Evolutionary conservation across 2,113 vertebrate species (phyloP).

Genomic region (Pygoscelis adeliae): DNA sequence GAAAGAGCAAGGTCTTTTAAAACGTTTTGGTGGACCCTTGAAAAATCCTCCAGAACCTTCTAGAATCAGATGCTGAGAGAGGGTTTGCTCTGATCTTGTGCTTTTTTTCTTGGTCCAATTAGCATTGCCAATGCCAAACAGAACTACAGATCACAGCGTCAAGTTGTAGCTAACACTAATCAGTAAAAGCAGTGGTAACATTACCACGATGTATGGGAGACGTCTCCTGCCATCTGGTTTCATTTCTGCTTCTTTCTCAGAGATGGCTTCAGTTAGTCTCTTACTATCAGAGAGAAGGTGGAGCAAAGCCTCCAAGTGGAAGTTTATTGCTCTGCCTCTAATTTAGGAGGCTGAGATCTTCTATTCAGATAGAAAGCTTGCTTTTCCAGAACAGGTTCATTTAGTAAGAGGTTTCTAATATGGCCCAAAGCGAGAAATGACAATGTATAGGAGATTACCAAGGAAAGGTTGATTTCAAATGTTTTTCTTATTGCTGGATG

Average conservation of each 20-base stretch:
- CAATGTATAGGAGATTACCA: not conserved
- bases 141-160: not conserved
- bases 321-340: not conserved
- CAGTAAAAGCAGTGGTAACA: not conserved
- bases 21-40: not conserved
- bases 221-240: not conserved
- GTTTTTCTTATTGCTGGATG: not conserved
- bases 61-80: not conserved
- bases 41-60: not conserved
- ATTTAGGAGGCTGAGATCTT: not conserved
- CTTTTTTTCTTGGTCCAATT: not conserved
- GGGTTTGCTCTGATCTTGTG: not conserved
- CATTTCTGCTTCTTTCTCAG: not conserved
- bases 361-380: not conserved
- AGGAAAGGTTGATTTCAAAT: not conserved
- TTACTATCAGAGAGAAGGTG: not conserved
- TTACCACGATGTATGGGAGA: not conserved
- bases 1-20: not conserved
- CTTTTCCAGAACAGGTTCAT: not conserved
- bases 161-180: not conserved
- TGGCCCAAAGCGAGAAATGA: not conserved
- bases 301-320: not conserved
- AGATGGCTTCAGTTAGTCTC: not conserved
- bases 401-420: not conserved
- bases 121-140: not conserved